Conservation (phyloP, 1,140 invertebrate genomes). For the Hestina assimilis region DNA sequence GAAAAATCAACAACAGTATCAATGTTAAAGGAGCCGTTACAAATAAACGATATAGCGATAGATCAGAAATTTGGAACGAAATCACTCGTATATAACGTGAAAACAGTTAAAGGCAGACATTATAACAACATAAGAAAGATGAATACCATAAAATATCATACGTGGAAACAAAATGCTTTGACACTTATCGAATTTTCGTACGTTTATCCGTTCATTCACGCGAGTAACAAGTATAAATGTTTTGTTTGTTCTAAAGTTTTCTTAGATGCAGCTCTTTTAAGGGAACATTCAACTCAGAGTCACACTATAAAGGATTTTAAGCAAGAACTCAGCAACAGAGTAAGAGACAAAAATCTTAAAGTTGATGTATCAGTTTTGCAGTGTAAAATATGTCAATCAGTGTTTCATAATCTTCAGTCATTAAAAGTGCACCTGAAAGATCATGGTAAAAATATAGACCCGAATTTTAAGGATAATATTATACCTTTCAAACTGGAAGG, state of each 20-base stretch:
- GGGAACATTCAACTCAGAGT: slow-evolving; percentile 37
- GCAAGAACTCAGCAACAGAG: slow-evolving; percentile 38
- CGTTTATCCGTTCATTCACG: slow-evolving; percentile 57
- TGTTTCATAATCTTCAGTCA: slow-evolving; percentile 27
- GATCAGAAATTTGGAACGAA: slow-evolving; percentile 7
- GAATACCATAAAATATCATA: slow-evolving; percentile 10
- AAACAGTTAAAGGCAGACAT: slow-evolving; percentile 27
- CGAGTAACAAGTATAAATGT: slow-evolving; percentile 57
- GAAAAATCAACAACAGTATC: slow-evolving; percentile 20
- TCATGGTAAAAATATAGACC: slow-evolving; percentile 48
- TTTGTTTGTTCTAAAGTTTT: slow-evolving; percentile 46
- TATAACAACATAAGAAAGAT: not conserved
- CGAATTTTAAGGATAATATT: slow-evolving; percentile 49
- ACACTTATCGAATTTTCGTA: slow-evolving; percentile 53
- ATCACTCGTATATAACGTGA: slow-evolving; percentile 32
- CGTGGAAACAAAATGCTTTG: slow-evolving; percentile 51
- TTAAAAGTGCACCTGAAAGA: slow-evolving; percentile 53
- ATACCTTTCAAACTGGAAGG: slow-evolving; percentile 56
- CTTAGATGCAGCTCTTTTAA: slow-evolving; percentile 38
- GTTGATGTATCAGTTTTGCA: slow-evolving; percentile 48
- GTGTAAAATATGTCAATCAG: slow-evolving; percentile 49
- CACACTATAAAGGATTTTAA: slow-evolving; percentile 44
- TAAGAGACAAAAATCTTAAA: slow-evolving; percentile 52
- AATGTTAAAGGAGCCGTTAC: slow-evolving; percentile 40
- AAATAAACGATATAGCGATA: slow-evolving; percentile 19